Percentiles rank a stretch among this genome's conserved stretches.
Evolutionary conservation across 2,797 vertebrate genomes (phyloP).

Genomic region (Peromyscus attwateri): DNA sequence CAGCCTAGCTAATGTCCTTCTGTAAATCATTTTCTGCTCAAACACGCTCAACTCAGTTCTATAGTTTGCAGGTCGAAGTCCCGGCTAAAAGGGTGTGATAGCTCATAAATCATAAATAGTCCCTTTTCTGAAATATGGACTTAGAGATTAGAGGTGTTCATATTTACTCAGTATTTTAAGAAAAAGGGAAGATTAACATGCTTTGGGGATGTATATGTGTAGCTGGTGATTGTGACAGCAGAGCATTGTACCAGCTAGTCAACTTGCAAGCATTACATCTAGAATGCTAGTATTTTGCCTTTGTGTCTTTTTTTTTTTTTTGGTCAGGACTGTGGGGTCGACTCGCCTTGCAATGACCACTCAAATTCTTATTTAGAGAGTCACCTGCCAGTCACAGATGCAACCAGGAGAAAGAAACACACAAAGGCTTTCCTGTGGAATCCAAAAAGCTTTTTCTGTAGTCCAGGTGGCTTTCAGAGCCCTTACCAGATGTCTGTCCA

Average conservation of each 20-base stretch:
- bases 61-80: conserved; percentile 3
- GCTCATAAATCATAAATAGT: conserved; percentile 27
- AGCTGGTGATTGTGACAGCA: neutral
- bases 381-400: conserved; percentile 30
- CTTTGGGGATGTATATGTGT: neutral
- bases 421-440: conserved; percentile 47
- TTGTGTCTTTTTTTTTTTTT: neutral
- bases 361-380: conserved; percentile 54
- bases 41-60: conserved; percentile 21
- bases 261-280: neutral
- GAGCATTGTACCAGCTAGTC: neutral
- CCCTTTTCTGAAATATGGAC: neutral
- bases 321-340: neutral
- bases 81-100: neutral
- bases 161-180: conserved; percentile 56
- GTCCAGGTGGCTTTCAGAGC: conserved; percentile 35
- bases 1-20: neutral
- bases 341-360: conserved; percentile 5
- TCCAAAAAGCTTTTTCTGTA: conserved; percentile 51
- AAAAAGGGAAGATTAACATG: neutral
- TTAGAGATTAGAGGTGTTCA: neutral
- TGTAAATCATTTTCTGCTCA: conserved; percentile 52
- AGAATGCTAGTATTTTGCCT: neutral
- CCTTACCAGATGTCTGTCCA: conserved; percentile 64
- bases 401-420: conserved; percentile 4